Conservation (phyloP, 2,113 vertebrate species). For the Sebastes fasciatus region DNA sequence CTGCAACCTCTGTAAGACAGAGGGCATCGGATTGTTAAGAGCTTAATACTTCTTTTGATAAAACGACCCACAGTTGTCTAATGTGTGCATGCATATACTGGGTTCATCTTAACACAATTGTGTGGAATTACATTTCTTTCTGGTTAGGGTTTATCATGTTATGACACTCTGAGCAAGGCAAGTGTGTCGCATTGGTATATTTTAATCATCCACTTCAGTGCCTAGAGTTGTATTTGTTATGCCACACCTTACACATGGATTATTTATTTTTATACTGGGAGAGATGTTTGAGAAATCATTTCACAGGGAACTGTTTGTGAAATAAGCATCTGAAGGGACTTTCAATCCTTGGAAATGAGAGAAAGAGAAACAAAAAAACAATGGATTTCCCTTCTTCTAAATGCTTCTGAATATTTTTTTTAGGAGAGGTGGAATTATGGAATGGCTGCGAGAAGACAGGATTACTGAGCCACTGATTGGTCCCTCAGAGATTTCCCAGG, state of each 20-base stretch:
- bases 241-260: too few relatives aligned
- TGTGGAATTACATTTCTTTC: too few relatives aligned
- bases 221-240: not conserved
- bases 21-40: too few relatives aligned
- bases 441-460: slow-evolving; percentile 41
- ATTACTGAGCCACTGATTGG: slow-evolving; percentile 76
- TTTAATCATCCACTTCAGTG: not conserved
- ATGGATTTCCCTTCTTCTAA: slow-evolving; percentile 31
- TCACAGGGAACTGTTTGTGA: not conserved
- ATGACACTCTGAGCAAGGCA: not conserved
- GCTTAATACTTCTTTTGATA: too few relatives aligned
- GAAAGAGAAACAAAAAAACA: not conserved
- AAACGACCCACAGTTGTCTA: too few relatives aligned
- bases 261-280: not conserved
- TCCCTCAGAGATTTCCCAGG: slow-evolving; percentile 72
- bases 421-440: slow-evolving; percentile 41
- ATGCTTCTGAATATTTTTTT: slow-evolving; percentile 43
- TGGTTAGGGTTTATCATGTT: too few relatives aligned
- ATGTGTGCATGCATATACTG: too few relatives aligned
- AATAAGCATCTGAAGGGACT: slow-evolving; percentile 5
- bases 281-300: not conserved
- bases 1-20: too few relatives aligned
- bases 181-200: not conserved
- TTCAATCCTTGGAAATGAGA: not conserved
- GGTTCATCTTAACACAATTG: too few relatives aligned